Percentiles rank a stretch among this genome's conserved stretches.
Evolutionary conservation across 2,888 invertebrate species (phyloP).

Genomic region (Gerris lacustris): DNA sequence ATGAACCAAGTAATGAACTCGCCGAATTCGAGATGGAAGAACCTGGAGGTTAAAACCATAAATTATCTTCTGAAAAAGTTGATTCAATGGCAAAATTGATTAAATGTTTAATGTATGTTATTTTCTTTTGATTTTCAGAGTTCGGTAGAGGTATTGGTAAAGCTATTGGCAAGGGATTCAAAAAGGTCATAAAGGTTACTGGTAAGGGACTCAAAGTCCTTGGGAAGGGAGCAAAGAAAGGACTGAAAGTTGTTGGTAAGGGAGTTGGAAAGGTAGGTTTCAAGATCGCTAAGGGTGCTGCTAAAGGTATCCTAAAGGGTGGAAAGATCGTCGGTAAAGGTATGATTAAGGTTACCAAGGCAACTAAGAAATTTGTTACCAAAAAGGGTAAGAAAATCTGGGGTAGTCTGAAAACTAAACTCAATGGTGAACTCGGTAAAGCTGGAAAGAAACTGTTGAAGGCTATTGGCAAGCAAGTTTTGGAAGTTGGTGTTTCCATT

Average conservation of each 20-base stretch:
- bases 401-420: not conserved
- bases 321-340: not conserved
- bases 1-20: no score
- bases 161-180: not conserved
- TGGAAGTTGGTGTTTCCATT: not conserved
- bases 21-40: no score
- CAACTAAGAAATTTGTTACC: not conserved
- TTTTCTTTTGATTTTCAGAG: not conserved
- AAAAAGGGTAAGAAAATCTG: constrained; percentile 8
- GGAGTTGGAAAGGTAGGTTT: not conserved
- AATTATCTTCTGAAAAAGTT: no score
- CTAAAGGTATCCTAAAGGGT: not conserved
- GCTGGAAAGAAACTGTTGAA: constrained; percentile 1
- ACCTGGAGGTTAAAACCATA: no score
- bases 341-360: not conserved
- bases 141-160: constrained; percentile 1
- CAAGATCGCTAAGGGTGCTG: not conserved
- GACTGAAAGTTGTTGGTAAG: not conserved
- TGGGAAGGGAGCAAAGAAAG: not conserved
- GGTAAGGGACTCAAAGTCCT: not conserved
- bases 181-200: not conserved
- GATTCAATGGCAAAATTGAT: no score
- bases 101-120: no score
- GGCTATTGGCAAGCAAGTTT: constrained; percentile 4
- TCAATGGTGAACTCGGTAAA: not conserved